These are phyloP conservation scores for Catagonus wagneri DNA, from an alignment of 2,113 vertebrate species.

Conservation along the genomic window DNA sequence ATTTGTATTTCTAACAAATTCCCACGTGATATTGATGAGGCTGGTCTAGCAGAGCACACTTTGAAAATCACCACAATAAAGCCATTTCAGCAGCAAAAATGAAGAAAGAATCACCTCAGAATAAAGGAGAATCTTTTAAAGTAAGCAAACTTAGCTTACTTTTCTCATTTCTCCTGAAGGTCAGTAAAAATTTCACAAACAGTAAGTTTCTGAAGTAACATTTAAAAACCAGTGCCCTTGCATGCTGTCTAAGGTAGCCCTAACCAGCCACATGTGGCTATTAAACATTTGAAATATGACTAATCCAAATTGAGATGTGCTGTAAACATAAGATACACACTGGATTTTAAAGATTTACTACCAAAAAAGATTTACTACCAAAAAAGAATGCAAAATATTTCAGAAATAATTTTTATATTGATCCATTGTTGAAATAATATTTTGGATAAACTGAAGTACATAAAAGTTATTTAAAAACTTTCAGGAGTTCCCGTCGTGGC, in stretches of 20 bases:
- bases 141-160: background rate
- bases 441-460: background rate
- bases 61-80: conserved; percentile 19
- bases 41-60: background rate
- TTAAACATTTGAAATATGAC: background rate
- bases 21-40: background rate
- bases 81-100: background rate
- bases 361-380: background rate
- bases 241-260: background rate
- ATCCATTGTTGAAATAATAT: conserved; percentile 16
- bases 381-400: background rate
- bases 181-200: conserved; percentile 20
- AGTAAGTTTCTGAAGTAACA: background rate
- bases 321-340: background rate
- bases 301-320: background rate
- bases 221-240: background rate
- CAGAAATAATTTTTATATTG: background rate
- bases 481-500: too few relatives aligned
- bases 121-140: conserved; percentile 8
- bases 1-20: background rate
- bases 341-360: conserved; percentile 21
- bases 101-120: background rate
- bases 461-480: background rate
- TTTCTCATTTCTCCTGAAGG: conserved; percentile 25
- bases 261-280: background rate